A percentile compares a stretch with the other conserved stretches of the same genome.
These are phyloP conservation scores for Ormyrus nitidulus DNA, from an alignment of 2,888 invertebrate species.

Conservation along the genomic window DNA sequence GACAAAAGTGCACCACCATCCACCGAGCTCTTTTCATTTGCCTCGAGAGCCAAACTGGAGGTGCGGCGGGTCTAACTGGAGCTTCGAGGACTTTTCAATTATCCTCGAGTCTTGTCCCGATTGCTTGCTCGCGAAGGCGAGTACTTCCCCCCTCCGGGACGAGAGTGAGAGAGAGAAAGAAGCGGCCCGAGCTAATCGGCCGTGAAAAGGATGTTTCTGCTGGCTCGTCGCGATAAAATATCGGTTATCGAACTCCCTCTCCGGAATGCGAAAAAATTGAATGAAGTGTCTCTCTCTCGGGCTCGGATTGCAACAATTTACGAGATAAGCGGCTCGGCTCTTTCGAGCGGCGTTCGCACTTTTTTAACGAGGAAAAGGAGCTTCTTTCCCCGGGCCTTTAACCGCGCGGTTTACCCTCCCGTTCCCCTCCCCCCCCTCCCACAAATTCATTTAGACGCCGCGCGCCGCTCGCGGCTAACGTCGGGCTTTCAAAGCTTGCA, in stretches of 20 bases:
- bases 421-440: background rate
- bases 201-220: too few relatives aligned
- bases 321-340: too few relatives aligned
- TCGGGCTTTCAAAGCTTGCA: background rate
- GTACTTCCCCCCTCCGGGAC: too few relatives aligned
- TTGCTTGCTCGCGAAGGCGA: background rate
- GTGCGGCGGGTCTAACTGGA: background rate
- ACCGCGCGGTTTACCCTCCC: background rate
- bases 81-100: constrained; percentile 53
- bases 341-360: background rate
- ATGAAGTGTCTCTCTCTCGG: too few relatives aligned
- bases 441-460: constrained; percentile 32
- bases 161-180: background rate
- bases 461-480: background rate
- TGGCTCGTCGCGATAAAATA: too few relatives aligned
- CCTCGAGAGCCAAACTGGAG: background rate
- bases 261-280: too few relatives aligned
- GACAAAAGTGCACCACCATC: too few relatives aligned
- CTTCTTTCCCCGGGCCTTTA: background rate
- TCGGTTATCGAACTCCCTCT: too few relatives aligned
- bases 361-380: constrained; percentile 22
- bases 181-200: too few relatives aligned
- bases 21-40: constrained; percentile 11
- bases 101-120: constrained; percentile 29
- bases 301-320: too few relatives aligned